Base-by-base conservation (phyloP, 1,140 invertebrate genomes). In the Bombus pascuorum region DNA sequence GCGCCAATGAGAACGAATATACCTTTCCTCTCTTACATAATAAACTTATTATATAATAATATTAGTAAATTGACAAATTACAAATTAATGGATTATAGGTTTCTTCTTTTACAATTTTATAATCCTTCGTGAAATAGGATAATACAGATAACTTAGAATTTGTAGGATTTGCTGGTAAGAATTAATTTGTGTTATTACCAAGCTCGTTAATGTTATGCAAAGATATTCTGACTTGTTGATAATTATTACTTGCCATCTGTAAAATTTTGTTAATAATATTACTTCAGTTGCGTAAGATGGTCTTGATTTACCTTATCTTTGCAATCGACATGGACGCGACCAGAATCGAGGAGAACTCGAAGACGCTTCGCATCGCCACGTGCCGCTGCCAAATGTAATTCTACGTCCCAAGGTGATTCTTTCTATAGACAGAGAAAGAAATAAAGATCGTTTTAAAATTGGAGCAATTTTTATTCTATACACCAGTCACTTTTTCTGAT, bases 301-400 rank as follows among this genome's bases (percentile, higher is more conserved):
- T 62, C 4, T 15, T 18, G 32, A n/a, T 83, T 22, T 86, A 99
- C 98, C 96, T 98, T 97, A 95, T 99, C 98, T 93, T 97, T 97
- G 89, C 98, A 99, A 95, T 99, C 98, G 57, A 99, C 98, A 95
- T 99, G 98, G 66, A 99, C 98, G 91, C 98, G 97, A 75, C 98
- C 98, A 72, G 97, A 98, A 93, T 98, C 98, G 80, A 99, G 95
- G n/a, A 98, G 96, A 89, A 96, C 96, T 78, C 96, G 96, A 76
- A 99, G 95, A 71, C 96, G 96, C 59, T 97, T 96, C 59, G 97
- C 95, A 94, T 99, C 97, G 5, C 98, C 98, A 81, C 97, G 96
- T 75, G 98, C 96, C 28, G 98, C 98, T 37, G 98, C 98, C 92
- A 98, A 95, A 95, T 99, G 98, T 90, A 99, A 96, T 95, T 98